These are phyloP conservation scores for Holothuria leucospilota DNA, from an alignment of 53 echinoderm and acorn worm genomes.

Conservation along the genomic window DNA sequence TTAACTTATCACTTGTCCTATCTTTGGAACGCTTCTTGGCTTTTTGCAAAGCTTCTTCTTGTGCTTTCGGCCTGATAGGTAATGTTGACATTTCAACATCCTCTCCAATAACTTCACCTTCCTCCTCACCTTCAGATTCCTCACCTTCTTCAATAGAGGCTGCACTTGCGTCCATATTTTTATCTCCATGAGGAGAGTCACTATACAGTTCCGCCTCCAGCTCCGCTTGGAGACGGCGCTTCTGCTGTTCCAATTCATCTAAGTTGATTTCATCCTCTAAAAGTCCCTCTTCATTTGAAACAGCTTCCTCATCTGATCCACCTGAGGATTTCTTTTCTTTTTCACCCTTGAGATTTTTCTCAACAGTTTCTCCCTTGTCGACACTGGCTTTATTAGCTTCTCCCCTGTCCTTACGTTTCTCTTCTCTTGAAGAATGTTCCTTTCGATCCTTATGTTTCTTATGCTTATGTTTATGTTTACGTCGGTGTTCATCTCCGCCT, in stretches of 20 bases:
- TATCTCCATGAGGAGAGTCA: slow-evolving; percentile 71
- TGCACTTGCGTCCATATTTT: slow-evolving; percentile 30
- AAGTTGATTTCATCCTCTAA: slow-evolving; percentile 62
- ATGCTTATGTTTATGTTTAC: slow-evolving; percentile 10
- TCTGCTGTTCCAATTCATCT: slow-evolving; percentile 93
- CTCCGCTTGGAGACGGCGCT: slow-evolving; percentile 84
- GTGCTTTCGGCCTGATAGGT: slow-evolving; percentile 39
- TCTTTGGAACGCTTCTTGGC: slow-evolving; percentile 16
- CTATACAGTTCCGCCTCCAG: slow-evolving; percentile 75
- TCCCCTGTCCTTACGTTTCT: neutral
- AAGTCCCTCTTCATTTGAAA: slow-evolving; percentile 60
- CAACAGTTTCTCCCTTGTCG: neutral
- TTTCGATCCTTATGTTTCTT: slow-evolving; percentile 41
- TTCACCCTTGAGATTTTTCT: neutral
- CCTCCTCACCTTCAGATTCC: slow-evolving; percentile 48
- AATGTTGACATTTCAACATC: slow-evolving; percentile 36
- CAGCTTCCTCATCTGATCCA: slow-evolving; percentile 18
- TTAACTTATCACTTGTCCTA: slow-evolving; percentile 5
- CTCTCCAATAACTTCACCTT: slow-evolving; percentile 54
- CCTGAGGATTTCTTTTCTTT: slow-evolving; percentile 2
- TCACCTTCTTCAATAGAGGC: slow-evolving; percentile 38
- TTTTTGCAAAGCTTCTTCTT: slow-evolving; percentile 33
- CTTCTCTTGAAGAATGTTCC: slow-evolving; percentile 23
- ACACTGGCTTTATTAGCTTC: neutral
- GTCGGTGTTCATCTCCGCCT: neutral